Evolutionary conservation across 2,797 vertebrate species (phyloP), one percentile per base, ranked within the genome.

Genomic region (Chrysocyon brachyurus): DNA sequence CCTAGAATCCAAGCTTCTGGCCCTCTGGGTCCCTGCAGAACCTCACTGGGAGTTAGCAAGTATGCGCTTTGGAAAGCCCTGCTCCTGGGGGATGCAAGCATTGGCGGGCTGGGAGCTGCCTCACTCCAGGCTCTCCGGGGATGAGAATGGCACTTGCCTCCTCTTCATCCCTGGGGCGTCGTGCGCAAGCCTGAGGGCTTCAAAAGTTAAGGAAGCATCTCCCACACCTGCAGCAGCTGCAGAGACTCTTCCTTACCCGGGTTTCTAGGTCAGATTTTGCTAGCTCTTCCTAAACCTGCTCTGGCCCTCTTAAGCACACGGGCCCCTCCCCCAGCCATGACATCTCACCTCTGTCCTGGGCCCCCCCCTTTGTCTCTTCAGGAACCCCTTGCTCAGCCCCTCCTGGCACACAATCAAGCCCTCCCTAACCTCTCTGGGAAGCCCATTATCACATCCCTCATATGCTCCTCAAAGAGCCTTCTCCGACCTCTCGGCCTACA

Each of bases 81-180:
- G 59, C 2, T 15, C 21, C 70, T 3, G 4, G 21, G 70, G 24
- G 15, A 26, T 0, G 12, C 0, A 0, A 26, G 21, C 9, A 12
- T 2, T 0, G 17, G 0, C 1, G 15, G 24, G 19, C 36, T 8
- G 1, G 59, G 11, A 10, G 46, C n/a, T 3, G 21, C 15, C 11
- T 14, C 15, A 9, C 59, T 4, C 10, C 2, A 31, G 3, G 22
- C 12, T 33, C 12, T 57, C 28, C 0, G 52, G 26, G 36, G 4
- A 22, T 0, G 28, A 22, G 26, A 7, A 1, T 0, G 26, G 40
- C 61, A 1, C 4, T 6, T 16, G 1, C n/a, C 24, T 4, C 12
- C 6, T 46, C 19, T 0, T 2, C 5, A 7, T 8, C 11, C 5
- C 2, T 16, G 4, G 54, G 24, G 57, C 16, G 2, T 31, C 7